Evolutionary conservation across 2,888 invertebrate genomes (phyloP), one percentile per base, ranked within the genome.

Genomic region (Coenonympha arcania): DNA sequence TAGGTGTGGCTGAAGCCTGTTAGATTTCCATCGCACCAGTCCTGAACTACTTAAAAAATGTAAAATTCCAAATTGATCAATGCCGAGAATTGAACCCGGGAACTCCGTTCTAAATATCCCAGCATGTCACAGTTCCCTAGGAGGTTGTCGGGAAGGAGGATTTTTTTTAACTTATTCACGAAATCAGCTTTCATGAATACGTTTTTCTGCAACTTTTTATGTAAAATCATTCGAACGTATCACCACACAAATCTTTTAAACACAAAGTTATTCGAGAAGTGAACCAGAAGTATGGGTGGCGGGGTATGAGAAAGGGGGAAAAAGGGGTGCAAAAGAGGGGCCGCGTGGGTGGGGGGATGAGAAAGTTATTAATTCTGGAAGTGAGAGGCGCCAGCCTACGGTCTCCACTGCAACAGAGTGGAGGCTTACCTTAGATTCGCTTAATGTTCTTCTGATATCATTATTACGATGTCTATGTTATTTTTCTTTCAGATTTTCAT

Each of bases 351-450:
- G 63, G 48, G 73, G 73, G 76, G 71, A 69, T 63, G 73, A 75
- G 78, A 79, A 83, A 84, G 85, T 85, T 85, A 85, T 84, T 84
- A 85, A 85, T 85, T 84, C 85, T 83, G 76, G 80, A 79, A 79
- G 82, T 79, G 82, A 79, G 76, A 76, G 79, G 76, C 79, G 80
- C 81, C 79, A 75, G 79, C 82, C 83, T 82, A 80, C 82, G 73
- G 72, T 76, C 76, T 74, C 75, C 72, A 74, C 77, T 81, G 81
- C 81, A 79, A 73, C 76, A 71, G 68, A 73, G 73, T 76, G 71
- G 73, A 74, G 71, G 76, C 80, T 81, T 80, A 82, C 84, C 82
- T 79, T 77, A 78, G 71, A 71, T 76, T 77, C 72, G 72, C 70
- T 78, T 81, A 81, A 79, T 79, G 79, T 79, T 76, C 76, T 73